Conservation (phyloP, 2,113 vertebrate genomes). For the Tyrannus savana region DNA sequence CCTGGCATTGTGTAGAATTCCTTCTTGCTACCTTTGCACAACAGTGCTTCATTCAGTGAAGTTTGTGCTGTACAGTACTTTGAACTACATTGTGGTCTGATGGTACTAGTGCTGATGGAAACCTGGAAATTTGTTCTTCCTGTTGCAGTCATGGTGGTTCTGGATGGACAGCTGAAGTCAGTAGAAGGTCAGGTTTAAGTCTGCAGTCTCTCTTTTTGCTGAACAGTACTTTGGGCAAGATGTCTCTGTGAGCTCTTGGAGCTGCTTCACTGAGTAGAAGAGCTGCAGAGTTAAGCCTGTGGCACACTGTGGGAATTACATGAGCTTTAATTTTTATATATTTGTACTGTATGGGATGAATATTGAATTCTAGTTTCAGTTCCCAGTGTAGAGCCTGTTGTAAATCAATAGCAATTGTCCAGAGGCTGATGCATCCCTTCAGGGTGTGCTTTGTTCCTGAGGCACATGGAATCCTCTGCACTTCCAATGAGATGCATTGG, state of each 20-base stretch:
- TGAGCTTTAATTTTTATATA: background rate
- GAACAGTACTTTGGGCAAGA: background rate
- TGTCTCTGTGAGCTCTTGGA: background rate
- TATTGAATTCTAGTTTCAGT: background rate
- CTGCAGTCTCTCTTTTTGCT: background rate
- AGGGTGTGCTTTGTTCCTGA: background rate
- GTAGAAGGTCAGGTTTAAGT: background rate
- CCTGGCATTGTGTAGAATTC: background rate
- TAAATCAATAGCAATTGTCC: background rate
- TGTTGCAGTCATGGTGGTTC: background rate
- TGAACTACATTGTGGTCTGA: background rate
- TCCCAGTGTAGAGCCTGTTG: background rate
- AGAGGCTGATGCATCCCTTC: background rate
- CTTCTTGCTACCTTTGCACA: background rate
- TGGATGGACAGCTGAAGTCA: background rate
- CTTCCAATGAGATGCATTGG: background rate
- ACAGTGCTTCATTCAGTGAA: background rate
- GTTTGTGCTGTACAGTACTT: background rate
- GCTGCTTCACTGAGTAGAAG: background rate
- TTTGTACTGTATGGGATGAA: background rate
- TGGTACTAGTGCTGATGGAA: background rate
- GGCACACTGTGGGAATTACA: background rate
- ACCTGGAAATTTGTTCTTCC: background rate
- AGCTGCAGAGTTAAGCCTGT: background rate
- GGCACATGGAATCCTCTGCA: background rate